Conservation (phyloP, 2,888 invertebrate genomes). For the Hipparchia sbordonii region DNA sequence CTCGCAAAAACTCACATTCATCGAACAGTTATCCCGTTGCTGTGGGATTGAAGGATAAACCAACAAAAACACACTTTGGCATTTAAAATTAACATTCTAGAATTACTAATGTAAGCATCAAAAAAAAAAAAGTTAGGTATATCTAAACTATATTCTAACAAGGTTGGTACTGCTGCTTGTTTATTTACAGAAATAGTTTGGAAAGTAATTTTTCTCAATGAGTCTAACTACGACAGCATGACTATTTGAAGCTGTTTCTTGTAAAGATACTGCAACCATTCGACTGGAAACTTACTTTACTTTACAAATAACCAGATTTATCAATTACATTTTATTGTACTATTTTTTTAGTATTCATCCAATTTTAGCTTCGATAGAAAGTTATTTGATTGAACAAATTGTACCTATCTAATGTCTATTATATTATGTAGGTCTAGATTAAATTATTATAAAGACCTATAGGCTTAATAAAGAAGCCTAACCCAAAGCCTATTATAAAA, state of each 20-base stretch:
- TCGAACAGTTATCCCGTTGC: too few species aligned
- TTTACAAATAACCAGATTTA: background rate
- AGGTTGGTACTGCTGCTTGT: background rate
- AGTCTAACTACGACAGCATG: background rate
- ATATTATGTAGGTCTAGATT: background rate
- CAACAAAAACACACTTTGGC: background rate
- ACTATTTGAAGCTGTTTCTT: slow-evolving; percentile 9
- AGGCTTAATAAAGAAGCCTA: too few species aligned
- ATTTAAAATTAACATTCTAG: too few species aligned
- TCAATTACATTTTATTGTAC: background rate
- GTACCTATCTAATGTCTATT: background rate
- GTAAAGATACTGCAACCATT: background rate
- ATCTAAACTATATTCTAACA: too few species aligned
- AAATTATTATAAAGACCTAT: too few species aligned
- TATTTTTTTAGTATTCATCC: background rate
- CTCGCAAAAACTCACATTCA: too few species aligned
- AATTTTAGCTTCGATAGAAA: background rate
- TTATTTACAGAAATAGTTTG: slow-evolving; percentile 17
- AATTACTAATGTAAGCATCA: too few species aligned
- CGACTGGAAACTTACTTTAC: slow-evolving; percentile 1
- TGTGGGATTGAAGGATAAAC: too few species aligned
- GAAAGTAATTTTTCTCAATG: slow-evolving; percentile 19
- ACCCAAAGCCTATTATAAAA: too few species aligned
- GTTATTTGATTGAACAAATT: background rate
- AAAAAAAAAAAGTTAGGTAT: too few species aligned